phyloP scores from a whole-genome alignment of 2,797 vertebrate genomes.

The Carduelis carduelis region DNA sequence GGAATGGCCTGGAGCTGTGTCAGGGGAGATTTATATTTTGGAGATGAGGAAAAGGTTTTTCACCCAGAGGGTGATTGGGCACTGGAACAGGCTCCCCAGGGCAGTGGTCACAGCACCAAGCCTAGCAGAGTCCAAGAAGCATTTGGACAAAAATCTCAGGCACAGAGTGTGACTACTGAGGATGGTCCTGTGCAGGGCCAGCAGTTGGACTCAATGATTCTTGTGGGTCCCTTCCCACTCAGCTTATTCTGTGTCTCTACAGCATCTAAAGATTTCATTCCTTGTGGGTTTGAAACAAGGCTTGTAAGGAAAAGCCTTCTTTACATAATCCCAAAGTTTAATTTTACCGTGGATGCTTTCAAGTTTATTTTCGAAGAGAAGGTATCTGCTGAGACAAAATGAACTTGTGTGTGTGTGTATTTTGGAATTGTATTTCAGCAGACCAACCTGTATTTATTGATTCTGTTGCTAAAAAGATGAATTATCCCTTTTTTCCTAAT shows the following conservation, averaged over 20 bases:
- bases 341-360: background rate
- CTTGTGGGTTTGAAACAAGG: background rate
- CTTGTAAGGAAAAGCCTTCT: background rate
- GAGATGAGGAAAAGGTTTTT: background rate
- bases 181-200: background rate
- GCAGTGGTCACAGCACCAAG: background rate
- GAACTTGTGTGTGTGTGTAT: background rate
- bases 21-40: background rate
- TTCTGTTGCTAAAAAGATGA: background rate
- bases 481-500: background rate
- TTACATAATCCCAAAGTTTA: background rate
- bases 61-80: fast-evolving
- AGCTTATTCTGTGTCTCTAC: background rate
- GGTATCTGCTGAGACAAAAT: background rate
- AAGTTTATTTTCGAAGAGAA: background rate
- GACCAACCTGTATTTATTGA: background rate
- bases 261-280: background rate
- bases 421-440: background rate
- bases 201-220: fast-evolving
- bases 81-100: background rate
- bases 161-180: fast-evolving
- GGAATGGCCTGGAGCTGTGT: background rate
- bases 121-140: background rate
- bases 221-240: background rate
- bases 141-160: fast-evolving